A percentile compares a stretch with the other conserved stretches of the same genome.
Conservation (phyloP, 2,888 invertebrate species). For the Buathra laborator region DNA sequence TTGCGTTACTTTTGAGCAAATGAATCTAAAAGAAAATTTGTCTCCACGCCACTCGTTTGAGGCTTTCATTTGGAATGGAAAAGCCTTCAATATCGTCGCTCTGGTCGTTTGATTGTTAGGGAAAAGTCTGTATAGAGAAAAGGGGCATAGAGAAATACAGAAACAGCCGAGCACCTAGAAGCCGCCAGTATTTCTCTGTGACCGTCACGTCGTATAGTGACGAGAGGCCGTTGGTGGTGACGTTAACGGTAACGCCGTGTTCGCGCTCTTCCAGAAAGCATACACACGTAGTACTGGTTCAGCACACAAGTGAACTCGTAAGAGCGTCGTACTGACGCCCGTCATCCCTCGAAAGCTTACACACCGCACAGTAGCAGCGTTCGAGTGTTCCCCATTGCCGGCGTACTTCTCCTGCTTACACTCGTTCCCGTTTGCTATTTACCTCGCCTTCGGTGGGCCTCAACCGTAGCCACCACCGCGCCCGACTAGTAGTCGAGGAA, state of each 20-base stretch:
- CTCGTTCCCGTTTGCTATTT: slow-evolving; percentile 55
- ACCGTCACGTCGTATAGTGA: slow-evolving; percentile 80
- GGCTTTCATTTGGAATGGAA: background rate
- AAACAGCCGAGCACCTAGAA: slow-evolving; percentile 71
- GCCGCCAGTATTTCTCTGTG: slow-evolving; percentile 78
- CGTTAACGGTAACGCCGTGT: slow-evolving; percentile 35
- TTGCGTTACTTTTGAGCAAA: background rate
- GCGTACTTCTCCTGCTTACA: slow-evolving; percentile 65
- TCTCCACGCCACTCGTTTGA: background rate
- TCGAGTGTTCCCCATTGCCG: slow-evolving; percentile 59
- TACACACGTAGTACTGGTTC: slow-evolving; percentile 18
- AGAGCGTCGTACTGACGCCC: slow-evolving; percentile 55
- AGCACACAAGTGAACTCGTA: slow-evolving; percentile 22
- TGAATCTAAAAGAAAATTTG: background rate
- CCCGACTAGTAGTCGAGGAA: slow-evolving; percentile 84
- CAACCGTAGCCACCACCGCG: slow-evolving; percentile 71
- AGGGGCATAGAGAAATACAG: slow-evolving; percentile 41
- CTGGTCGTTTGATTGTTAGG: slow-evolving; percentile 8
- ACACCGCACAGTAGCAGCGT: slow-evolving; percentile 26
- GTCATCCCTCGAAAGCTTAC: slow-evolving; percentile 69
- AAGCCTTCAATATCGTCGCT: slow-evolving; percentile 23
- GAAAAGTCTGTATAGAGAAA: slow-evolving; percentile 24
- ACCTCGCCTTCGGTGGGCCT: slow-evolving; percentile 67
- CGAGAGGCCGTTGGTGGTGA: slow-evolving; percentile 77
- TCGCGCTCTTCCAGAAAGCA: slow-evolving; percentile 46